Evolutionary conservation across 2,797 vertebrate species (phyloP).

Genomic region (Tachyglossus aculeatus): DNA sequence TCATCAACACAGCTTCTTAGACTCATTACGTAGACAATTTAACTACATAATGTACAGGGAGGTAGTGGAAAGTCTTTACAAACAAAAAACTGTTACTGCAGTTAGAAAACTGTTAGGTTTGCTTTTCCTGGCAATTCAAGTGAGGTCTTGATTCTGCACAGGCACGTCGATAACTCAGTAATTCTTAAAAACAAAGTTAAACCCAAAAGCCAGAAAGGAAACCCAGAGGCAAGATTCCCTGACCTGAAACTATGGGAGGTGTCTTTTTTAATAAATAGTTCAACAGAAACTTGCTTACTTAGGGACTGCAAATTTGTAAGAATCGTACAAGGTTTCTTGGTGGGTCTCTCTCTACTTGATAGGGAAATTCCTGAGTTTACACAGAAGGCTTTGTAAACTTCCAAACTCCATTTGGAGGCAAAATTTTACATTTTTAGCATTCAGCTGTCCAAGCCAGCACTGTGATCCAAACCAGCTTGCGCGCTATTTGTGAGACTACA

Average conservation of each 20-base stretch:
- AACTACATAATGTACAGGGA: no score
- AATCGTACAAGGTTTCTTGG: not conserved
- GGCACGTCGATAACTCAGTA: no score
- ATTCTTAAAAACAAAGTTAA: not conserved
- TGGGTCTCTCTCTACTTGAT: not conserved
- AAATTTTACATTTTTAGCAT: no score
- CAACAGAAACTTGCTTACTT: not conserved
- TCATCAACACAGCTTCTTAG: no score
- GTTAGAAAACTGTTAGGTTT: not conserved
- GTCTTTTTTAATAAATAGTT: slow-evolving; percentile 13
- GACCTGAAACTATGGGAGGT: not conserved
- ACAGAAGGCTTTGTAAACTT: not conserved
- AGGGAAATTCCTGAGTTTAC: not conserved
- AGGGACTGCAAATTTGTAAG: not conserved
- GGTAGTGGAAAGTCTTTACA: no score
- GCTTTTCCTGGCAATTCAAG: not conserved
- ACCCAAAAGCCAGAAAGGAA: not conserved
- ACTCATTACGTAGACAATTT: no score
- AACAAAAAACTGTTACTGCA: slow-evolving; percentile 16
- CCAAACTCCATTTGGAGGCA: no score
- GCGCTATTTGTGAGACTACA: no score
- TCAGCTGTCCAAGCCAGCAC: no score
- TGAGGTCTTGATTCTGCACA: not conserved
- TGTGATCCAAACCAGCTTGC: no score
- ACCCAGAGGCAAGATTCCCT: not conserved